These are phyloP conservation scores for Rousettus leschenaultii DNA, from an alignment of 2,113 vertebrate species.

Conservation along the genomic window DNA sequence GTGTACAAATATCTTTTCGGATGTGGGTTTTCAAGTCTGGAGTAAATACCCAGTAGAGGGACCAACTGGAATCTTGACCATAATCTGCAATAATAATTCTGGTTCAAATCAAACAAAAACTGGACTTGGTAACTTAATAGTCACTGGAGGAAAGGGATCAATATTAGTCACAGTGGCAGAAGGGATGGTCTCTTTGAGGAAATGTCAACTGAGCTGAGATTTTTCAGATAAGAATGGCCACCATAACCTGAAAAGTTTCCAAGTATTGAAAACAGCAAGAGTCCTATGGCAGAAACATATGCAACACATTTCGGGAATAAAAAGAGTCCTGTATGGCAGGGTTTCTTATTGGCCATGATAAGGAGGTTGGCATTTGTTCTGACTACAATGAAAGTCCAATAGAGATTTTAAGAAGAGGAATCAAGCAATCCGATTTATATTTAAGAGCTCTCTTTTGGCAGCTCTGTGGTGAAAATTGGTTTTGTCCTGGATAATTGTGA, in stretches of 20 bases:
- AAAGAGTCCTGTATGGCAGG: not conserved
- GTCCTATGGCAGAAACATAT: not conserved
- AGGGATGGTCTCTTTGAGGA: not conserved
- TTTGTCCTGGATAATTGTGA: not conserved
- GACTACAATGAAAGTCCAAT: not conserved
- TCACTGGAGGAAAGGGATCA: not conserved
- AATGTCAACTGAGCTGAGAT: not conserved
- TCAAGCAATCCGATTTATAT: not conserved
- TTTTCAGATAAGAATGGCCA: not conserved
- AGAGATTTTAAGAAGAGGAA: not conserved
- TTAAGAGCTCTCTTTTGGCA: not conserved
- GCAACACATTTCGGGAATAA: not conserved
- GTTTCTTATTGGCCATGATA: not conserved
- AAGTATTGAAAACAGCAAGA: not conserved
- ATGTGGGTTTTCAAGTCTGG: too few relatives aligned
- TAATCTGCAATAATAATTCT: not conserved
- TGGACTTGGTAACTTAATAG: not conserved
- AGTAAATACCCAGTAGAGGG: too few relatives aligned
- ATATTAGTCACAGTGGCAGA: accelerated
- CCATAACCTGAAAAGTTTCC: not conserved
- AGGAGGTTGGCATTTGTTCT: not conserved
- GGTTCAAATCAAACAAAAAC: not conserved
- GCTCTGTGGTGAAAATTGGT: not conserved
- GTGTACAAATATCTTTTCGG: too few relatives aligned
- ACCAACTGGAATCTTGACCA: not conserved